Conservation (phyloP, 2,888 invertebrate genomes). For the Hanleya hanleyi region DNA sequence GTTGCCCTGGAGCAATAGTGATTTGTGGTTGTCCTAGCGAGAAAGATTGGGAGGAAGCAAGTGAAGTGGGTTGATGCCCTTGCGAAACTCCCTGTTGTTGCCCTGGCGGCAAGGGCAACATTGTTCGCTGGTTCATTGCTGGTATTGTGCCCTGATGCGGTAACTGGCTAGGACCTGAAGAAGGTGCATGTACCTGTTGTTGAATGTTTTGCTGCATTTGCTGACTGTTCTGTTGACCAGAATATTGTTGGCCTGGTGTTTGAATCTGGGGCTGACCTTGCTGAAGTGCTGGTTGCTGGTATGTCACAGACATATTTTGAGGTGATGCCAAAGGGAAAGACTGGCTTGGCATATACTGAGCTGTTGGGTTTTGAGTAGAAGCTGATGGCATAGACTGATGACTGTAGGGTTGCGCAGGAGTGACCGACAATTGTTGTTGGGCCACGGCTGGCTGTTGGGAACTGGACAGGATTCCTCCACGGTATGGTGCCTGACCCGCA, state of each 20-base stretch:
- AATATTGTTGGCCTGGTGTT: background rate
- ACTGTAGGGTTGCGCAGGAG: background rate
- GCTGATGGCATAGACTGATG: background rate
- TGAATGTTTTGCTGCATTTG: background rate
- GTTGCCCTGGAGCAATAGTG: constrained; percentile 21
- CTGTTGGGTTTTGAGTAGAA: background rate
- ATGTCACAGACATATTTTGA: background rate
- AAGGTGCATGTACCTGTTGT: background rate
- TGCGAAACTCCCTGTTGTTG: too few relatives aligned
- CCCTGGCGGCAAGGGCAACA: too few relatives aligned
- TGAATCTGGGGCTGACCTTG: background rate
- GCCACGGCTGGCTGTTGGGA: background rate
- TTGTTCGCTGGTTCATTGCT: too few relatives aligned
- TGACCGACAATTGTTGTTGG: too few relatives aligned
- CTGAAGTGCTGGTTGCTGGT: background rate
- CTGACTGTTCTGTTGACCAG: background rate
- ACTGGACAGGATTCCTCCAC: too few relatives aligned
- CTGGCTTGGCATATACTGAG: too few relatives aligned
- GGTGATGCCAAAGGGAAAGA: background rate
- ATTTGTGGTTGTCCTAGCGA: too few relatives aligned
- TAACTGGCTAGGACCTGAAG: background rate
- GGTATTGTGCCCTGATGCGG: constrained; percentile 12
- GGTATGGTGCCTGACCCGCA: too few relatives aligned
- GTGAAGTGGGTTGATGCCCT: too few relatives aligned
- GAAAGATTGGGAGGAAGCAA: too few relatives aligned